Conservation (phyloP, 2,797 vertebrate genomes). For the Notamacropus eugenii region DNA sequence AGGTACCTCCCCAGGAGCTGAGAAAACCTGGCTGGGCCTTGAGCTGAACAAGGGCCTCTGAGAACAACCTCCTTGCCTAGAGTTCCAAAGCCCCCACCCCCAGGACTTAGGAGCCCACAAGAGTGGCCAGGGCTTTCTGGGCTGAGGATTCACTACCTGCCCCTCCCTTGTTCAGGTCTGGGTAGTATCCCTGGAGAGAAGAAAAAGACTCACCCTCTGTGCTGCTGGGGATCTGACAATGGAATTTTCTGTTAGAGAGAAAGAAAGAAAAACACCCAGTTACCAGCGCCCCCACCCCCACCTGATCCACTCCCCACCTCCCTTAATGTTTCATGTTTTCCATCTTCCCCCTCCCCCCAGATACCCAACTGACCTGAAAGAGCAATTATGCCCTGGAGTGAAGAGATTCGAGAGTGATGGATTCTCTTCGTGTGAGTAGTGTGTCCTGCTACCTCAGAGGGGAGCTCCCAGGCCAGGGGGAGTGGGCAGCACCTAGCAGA, state of each 20-base stretch:
- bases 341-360: conserved; percentile 9
- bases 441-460: conserved; percentile 21
- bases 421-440: conserved; percentile 65
- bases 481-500: conserved; percentile 78
- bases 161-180: not conserved
- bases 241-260: conserved; percentile 1
- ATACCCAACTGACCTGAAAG: conserved; percentile 68
- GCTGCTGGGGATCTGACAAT: not conserved
- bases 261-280: not conserved
- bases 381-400: conserved; percentile 66
- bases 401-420: conserved; percentile 64
- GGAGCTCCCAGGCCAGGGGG: conserved; percentile 74
- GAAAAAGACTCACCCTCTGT: not conserved
- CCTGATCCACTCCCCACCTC: not conserved
- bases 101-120: not conserved
- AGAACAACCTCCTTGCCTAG: not conserved
- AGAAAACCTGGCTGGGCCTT: not conserved
- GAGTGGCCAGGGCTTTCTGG: not conserved
- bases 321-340: not conserved
- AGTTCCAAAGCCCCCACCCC: not conserved
- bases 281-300: not conserved
- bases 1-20: not conserved
- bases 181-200: not conserved
- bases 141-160: not conserved
- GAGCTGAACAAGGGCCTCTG: not conserved